Evolutionary conservation across 2,797 vertebrate species (phyloP), one percentile per base, ranked within the genome.

Genomic region (Gephyroberyx darwinii): DNA sequence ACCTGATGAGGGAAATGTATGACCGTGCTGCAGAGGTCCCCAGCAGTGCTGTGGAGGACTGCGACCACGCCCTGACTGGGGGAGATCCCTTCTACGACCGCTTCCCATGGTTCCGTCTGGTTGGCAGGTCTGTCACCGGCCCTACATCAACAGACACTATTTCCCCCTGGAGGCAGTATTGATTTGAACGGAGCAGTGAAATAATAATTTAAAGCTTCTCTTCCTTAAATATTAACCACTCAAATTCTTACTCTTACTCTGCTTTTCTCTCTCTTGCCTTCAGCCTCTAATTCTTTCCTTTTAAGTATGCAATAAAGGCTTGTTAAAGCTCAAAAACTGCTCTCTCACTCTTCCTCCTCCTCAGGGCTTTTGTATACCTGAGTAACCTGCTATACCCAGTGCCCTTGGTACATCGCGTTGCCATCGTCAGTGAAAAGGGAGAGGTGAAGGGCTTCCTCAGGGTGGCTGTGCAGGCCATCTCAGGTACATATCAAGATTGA

Each of bases 71-170:
- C 65, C 94, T 98, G 90, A 98, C 96, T 0, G 97, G 97, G 0
- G 97, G 97, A 5, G 98, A 99, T 74, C 98, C 98, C 52, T 99
- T 99, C 93, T 99, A 99, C 0, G 98, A 99, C 87, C 96, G 98
- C 71, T 99, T 99, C 85, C 98, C 98, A 35, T 99, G 98, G 97
- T 99, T 99, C 93, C 96, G 97, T 80, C 94, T 99, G 78, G 98
- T 99, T 0, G 97, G 98, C 92, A 96, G 98, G 98, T 98, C 86
- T 88, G 95, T 75, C 26, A 9, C n/a, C 2, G 5, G 4, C 30
- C 5, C 3, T 50, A 9, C 37, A 43, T 6, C 20, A 55, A 57
- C 13, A 45, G 7, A 52, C 17, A 8, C 19, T 4, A 1, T 8
- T 16, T 1, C 26, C 20, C 37, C 48, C 19, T 41, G 20, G 19